These are phyloP conservation scores for Pyralis farinalis DNA, from an alignment of 2,888 invertebrate species.

Conservation along the genomic window DNA sequence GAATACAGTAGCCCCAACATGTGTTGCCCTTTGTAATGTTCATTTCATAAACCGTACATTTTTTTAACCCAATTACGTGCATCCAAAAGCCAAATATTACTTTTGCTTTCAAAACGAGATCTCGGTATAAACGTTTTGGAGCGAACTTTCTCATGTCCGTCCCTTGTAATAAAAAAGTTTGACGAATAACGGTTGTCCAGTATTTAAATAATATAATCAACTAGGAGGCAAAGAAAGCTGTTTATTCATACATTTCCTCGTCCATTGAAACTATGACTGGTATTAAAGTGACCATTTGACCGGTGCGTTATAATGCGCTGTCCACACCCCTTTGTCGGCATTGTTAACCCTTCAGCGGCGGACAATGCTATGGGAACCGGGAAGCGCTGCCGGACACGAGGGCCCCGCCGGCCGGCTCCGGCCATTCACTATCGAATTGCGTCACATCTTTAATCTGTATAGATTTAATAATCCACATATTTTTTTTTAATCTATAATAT, in stretches of 20 bases:
- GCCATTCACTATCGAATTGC: slow-evolving; percentile 55
- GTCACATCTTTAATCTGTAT: slow-evolving; percentile 23
- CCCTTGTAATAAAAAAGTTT: slow-evolving; percentile 56
- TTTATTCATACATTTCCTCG: slow-evolving; percentile 73
- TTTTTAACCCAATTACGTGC: neutral
- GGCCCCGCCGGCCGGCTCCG: slow-evolving; percentile 38
- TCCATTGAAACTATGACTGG: slow-evolving; percentile 62
- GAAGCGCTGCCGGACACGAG: slow-evolving; percentile 42
- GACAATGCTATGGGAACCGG: slow-evolving; percentile 73
- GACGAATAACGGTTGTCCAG: slow-evolving; percentile 69
- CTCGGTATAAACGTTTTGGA: slow-evolving; percentile 7
- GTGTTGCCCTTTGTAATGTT: slow-evolving; percentile 1
- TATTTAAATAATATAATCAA: slow-evolving; percentile 76
- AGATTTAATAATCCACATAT: too few relatives aligned
- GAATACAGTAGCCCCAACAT: slow-evolving; percentile 9
- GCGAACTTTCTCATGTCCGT: slow-evolving; percentile 66
- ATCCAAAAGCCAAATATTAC: slow-evolving; percentile 1
- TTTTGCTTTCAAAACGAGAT: slow-evolving; percentile 1
- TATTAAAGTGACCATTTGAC: slow-evolving; percentile 75
- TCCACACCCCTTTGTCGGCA: slow-evolving; percentile 73
- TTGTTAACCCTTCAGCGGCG: slow-evolving; percentile 66
- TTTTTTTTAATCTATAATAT: too few relatives aligned
- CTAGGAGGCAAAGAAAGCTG: slow-evolving; percentile 59
- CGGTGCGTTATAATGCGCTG: slow-evolving; percentile 63
- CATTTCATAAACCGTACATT: neutral